A percentile compares a stretch with the other conserved stretches of the same genome.
Conservation (phyloP, 2,888 invertebrate genomes). For the Phyto melanocephala region DNA sequence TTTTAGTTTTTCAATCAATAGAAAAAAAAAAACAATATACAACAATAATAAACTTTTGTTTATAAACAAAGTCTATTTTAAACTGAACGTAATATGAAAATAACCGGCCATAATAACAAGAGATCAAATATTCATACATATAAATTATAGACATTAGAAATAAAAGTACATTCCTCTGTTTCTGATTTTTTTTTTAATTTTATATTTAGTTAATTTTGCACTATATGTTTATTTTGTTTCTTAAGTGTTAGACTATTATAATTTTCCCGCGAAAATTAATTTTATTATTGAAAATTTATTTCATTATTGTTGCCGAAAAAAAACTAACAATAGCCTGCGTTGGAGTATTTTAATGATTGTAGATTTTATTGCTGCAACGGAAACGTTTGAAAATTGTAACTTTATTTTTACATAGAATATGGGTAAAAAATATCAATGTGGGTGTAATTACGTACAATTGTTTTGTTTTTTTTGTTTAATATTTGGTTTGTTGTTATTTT, state of each 20-base stretch:
- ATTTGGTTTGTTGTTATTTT: not conserved
- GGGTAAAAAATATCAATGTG: not conserved
- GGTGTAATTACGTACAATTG: conserved; percentile 52
- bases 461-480: conserved; percentile 35
- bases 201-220: not conserved
- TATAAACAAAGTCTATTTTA: not conserved
- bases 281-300: conserved; percentile 45
- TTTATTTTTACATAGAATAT: not conserved
- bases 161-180: not conserved
- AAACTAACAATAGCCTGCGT: conserved; percentile 33
- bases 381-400: conserved; percentile 33
- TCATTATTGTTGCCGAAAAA: not conserved
- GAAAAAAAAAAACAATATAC: not conserved
- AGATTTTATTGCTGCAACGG: conserved; percentile 22
- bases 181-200: no score
- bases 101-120: conserved; percentile 17
- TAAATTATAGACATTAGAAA: conserved; percentile 42
- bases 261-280: conserved; percentile 37
- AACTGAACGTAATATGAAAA: not conserved
- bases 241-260: conserved; percentile 34
- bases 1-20: conserved; percentile 8
- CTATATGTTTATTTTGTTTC: conserved; percentile 31
- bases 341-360: conserved; percentile 28
- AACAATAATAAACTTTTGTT: not conserved
- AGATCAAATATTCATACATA: conserved; percentile 2